Evolutionary conservation across 2,113 vertebrate species (phyloP), one percentile per base, ranked within the genome.

Genomic region (Apodemus sylvaticus): DNA sequence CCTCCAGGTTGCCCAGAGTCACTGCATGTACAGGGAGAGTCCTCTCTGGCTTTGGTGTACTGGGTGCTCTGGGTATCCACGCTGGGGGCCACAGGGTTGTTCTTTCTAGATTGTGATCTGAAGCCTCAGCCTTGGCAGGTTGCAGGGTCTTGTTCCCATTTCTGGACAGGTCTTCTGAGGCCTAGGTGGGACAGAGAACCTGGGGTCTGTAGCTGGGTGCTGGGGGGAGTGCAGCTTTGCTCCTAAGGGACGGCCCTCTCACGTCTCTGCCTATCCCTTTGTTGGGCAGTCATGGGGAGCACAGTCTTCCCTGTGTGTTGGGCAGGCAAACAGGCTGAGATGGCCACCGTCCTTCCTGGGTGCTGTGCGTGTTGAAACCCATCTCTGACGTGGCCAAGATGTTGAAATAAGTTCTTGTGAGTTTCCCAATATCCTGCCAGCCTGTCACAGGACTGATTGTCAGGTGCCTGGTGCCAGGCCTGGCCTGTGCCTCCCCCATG

Each of bases 391-490:
- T 0, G 31, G 93, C 3, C 7, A 36, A 0, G 1, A 81, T 98
- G 97, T 96, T 8, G 97, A 93, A 98, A 97, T 22, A 0, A 0
- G 92, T 7, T 85, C 85, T 13, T 14, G 17, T 7, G 64, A 39
- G 81, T 98, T 97, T 97, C 97, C 81, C 95, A 97, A 97, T 91
- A 90, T 92, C 97, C 96, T 97, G 96, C 94, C 73, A 19, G 92
- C 55, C 94, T 0, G 20, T 95, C 96, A 96, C 76, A 81, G 97
- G 96, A 70, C 93, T 0, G 17, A 19, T 71, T 19, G 71, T 64
- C 79, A 10, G 93, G 94, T 51, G 78, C 82, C 70, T 2, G 58
- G 94, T 96, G 91, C 89, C 89, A 86, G 68, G 76, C 76, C 70
- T 45, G 1, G 91, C 55, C 34, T 7, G 8, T 7, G 36, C 83